Evolutionary conservation across 1,140 invertebrate genomes (phyloP), one percentile per base, ranked within the genome.

Genomic region (Drosophila orosa): DNA sequence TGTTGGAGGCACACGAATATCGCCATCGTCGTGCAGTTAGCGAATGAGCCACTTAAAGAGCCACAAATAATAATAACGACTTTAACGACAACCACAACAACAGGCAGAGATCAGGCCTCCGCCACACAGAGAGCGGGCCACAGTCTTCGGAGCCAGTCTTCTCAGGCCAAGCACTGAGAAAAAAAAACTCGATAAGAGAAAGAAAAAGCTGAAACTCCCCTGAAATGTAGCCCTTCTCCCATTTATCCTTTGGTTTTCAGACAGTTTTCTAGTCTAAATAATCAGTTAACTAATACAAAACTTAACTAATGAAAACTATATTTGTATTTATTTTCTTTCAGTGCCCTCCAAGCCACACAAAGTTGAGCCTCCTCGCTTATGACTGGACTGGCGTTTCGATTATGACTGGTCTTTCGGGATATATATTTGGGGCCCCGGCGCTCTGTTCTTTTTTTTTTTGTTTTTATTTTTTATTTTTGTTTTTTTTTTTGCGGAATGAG

Each of bases 41-140:
- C 84, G 84, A 87, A 89, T 87, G 84, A 84, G 84, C 84, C 84
- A 87, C 84, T 87, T 87, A 87, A 87, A 87, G 84, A 89, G 84
- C 84, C 84, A 87, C 84, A 87, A 87, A 87, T 87, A 87, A 87
- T 87, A 87, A 89, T 89, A 87, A 87, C 84, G 80, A 87, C 84
- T 87, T 89, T 89, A 87, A 87, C 84, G 84, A 87, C 84, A 86
- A 86, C 79, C 60, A 79, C 80, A 86, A 81, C 82, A 85, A 69
- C 78, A 85, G 68, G 75, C 60, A 54, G 74, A 65, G 67, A 84
- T 85, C 81, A 81, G 74, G 63, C 74, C 63, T 42, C 57, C 52
- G 74, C 74, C 81, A 66, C 82, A 66, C 74, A 61, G 37, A 55
- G 39, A 45, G 42, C 57, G 15, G 27, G 42, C 54, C 31, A 10